These are phyloP conservation scores for Crypturellus undulatus DNA, from an alignment of 2,113 vertebrate species.

Conservation along the genomic window DNA sequence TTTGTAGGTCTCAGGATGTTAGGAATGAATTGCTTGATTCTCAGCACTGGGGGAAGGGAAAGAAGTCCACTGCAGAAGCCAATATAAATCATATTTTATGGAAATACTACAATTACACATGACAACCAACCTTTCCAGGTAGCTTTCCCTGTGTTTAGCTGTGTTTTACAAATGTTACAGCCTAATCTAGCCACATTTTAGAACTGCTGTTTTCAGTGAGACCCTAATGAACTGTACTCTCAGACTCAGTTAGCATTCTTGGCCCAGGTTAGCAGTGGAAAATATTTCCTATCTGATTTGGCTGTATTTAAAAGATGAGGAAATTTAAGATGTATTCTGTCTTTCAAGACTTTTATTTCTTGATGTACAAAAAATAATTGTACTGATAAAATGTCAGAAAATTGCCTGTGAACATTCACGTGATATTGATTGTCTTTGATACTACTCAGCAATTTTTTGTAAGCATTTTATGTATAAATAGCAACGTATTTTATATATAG, in stretches of 20 bases:
- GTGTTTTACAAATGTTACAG: conserved; percentile 64
- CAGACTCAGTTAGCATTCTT: conserved; percentile 71
- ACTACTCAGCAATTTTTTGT: neutral
- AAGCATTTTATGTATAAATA: conserved; percentile 15
- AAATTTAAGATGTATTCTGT: conserved; percentile 53
- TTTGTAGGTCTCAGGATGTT: neutral
- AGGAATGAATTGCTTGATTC: conserved; percentile 33
- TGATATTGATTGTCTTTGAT: conserved; percentile 29
- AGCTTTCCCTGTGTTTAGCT: conserved; percentile 61
- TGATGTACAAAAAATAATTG: conserved; percentile 43
- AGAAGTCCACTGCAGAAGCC: neutral
- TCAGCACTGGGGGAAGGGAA: neutral
- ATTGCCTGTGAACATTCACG: conserved; percentile 2
- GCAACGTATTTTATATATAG: neutral
- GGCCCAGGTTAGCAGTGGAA: conserved; percentile 74
- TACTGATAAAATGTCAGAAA: neutral
- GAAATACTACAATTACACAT: conserved; percentile 32
- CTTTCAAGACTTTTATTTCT: conserved; percentile 46
- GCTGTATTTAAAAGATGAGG: conserved; percentile 63
- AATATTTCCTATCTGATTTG: conserved; percentile 81
- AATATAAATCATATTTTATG: conserved; percentile 4
- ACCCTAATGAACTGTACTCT: conserved; percentile 55
- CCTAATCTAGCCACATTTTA: conserved; percentile 56
- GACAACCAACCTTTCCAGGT: conserved; percentile 46
- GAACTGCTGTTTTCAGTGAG: conserved; percentile 70